Conservation (phyloP, 2,888 invertebrate species). For the Limnephilus lunatus region DNA sequence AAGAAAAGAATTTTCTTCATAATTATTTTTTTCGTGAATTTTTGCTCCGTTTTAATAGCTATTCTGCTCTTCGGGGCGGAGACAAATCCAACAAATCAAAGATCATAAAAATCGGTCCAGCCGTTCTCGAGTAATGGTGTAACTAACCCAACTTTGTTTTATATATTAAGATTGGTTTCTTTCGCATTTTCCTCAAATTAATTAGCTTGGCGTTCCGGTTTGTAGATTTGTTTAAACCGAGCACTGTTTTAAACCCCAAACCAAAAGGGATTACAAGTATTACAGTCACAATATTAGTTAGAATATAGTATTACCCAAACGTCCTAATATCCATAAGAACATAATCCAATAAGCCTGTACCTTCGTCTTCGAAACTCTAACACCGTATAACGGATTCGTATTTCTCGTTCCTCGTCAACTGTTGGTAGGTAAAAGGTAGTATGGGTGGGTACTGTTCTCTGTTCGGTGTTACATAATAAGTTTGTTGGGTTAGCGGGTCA, state of each 20-base stretch:
- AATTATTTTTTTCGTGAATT: no score
- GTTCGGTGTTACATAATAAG: background rate
- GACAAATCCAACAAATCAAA: no score
- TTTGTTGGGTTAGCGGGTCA: background rate
- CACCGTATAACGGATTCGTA: background rate
- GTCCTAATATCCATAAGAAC: background rate
- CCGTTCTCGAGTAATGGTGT: no score
- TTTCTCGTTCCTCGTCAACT: background rate
- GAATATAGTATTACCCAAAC: background rate
- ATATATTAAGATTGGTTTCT: background rate
- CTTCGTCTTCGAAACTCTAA: background rate
- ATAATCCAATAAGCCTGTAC: constrained; percentile 23
- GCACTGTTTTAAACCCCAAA: background rate
- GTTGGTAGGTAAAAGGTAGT: no score
- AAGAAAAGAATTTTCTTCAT: no score
- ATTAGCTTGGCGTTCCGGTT: background rate
- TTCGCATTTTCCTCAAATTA: background rate
- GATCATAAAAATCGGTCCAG: no score
- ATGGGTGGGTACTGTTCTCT: no score
- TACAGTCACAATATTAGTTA: constrained; percentile 1
- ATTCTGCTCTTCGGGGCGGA: no score
- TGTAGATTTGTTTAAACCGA: background rate
- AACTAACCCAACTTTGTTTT: no score
- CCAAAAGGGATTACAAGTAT: background rate
- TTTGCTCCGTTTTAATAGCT: no score